A percentile compares a stretch with the other conserved stretches of the same genome.
Conservation (phyloP, 2,113 vertebrate species). For the Colossoma macropomum region DNA sequence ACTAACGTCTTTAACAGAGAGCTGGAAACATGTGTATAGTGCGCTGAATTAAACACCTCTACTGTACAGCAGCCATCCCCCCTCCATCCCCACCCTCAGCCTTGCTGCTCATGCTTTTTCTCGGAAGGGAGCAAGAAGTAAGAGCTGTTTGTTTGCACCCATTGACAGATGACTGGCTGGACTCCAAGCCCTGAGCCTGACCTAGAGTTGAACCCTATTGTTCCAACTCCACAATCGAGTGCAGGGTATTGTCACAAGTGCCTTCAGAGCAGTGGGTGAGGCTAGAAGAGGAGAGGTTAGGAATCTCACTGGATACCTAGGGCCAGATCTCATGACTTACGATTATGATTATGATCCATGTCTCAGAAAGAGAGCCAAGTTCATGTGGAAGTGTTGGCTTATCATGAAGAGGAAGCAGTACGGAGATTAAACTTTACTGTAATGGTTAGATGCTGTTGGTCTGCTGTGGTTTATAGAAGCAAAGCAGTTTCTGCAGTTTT, state of each 20-base stretch:
- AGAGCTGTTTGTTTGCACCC: constrained; percentile 76
- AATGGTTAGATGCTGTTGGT: neutral
- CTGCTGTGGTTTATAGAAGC: neutral
- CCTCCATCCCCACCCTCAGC: constrained; percentile 3
- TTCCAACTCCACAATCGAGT: constrained; percentile 87
- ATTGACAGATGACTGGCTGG: constrained; percentile 87
- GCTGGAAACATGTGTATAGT: constrained; percentile 3
- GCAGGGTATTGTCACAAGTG: constrained; percentile 83
- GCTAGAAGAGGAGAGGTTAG: constrained; percentile 46
- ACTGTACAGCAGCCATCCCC: neutral
- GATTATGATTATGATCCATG: constrained; percentile 56
- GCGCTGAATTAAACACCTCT: constrained; percentile 41
- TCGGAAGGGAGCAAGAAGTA: constrained; percentile 47
- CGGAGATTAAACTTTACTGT: constrained; percentile 15
- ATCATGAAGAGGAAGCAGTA: constrained; percentile 4
- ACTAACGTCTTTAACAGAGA: neutral
- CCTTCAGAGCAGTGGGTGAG: constrained; percentile 74
- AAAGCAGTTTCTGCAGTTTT: neutral
- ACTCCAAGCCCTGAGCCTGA: constrained; percentile 87
- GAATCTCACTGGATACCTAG: constrained; percentile 45
- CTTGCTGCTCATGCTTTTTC: constrained; percentile 32
- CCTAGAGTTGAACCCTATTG: constrained; percentile 91
- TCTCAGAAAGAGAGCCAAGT: constrained; percentile 40
- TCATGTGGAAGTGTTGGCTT: constrained; percentile 45
- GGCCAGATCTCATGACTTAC: constrained; percentile 51